phyloP scores from a whole-genome alignment of 2,797 vertebrate genomes.

The Diceros bicornis region DNA sequence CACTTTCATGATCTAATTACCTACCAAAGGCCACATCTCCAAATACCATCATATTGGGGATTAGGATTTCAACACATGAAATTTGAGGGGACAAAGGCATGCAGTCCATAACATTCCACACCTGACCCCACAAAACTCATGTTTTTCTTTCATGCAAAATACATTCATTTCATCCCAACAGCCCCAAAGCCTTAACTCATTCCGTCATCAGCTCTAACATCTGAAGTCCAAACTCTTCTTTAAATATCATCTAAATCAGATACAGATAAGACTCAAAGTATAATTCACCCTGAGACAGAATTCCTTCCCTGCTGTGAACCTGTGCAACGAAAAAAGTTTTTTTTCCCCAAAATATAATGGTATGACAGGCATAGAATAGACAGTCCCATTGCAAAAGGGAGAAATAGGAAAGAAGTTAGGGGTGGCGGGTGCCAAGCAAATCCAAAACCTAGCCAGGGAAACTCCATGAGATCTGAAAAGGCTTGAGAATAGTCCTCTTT shows the following conservation, averaged over 20 bases:
- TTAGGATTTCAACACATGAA: background rate
- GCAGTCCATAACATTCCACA: background rate
- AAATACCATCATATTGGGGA: background rate
- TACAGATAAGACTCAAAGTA: background rate
- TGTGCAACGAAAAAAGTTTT: background rate
- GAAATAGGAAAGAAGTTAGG: background rate
- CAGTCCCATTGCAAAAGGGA: background rate
- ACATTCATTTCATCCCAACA: background rate
- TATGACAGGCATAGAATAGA: background rate
- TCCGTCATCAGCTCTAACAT: background rate
- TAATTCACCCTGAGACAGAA: background rate
- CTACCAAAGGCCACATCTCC: background rate
- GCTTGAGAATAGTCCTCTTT: background rate
- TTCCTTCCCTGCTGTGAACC: background rate
- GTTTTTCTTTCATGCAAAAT: background rate
- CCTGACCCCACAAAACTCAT: background rate
- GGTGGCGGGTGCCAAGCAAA: background rate
- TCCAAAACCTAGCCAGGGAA: background rate
- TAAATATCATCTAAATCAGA: background rate
- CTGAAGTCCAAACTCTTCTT: background rate
- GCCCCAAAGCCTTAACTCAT: background rate
- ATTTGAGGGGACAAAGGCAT: background rate
- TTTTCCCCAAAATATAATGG: background rate
- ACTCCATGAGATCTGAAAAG: background rate
- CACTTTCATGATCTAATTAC: background rate